Evolutionary conservation across 1,140 invertebrate species (phyloP).

Genomic region (Dolichoris vasculosae): DNA sequence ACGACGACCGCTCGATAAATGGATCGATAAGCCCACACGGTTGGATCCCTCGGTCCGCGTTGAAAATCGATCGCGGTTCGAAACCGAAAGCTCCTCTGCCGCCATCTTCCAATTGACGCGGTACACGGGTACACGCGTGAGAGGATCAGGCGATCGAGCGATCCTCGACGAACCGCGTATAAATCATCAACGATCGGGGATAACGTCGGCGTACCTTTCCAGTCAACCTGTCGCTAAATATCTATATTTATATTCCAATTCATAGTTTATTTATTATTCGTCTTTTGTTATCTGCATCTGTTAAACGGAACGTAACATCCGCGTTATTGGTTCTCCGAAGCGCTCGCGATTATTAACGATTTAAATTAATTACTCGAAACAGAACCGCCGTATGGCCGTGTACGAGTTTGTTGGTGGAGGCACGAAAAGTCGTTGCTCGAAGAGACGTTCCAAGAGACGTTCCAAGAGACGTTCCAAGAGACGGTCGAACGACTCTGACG

Average conservation of each 20-base stretch:
- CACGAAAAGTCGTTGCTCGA: constrained; percentile 23
- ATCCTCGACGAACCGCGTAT: too few relatives aligned
- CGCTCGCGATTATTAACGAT: not conserved
- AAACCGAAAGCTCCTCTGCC: not conserved
- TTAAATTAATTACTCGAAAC: constrained; percentile 2
- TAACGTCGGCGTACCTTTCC: too few relatives aligned
- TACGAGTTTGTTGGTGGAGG: not conserved
- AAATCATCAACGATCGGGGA: too few relatives aligned
- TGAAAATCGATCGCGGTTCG: not conserved
- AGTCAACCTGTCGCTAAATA: not conserved
- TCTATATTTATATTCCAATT: not conserved
- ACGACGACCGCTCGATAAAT: not conserved
- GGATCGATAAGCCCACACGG: not conserved
- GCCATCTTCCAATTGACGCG: not conserved
- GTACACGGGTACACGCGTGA: not conserved
- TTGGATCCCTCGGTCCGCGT: too few relatives aligned
- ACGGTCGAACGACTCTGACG: constrained; percentile 10
- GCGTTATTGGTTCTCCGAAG: not conserved
- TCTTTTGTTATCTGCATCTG: not conserved
- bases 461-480: constrained; percentile 9
- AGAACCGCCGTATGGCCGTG: not conserved
- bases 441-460: too few relatives aligned
- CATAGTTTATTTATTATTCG: constrained; percentile 6
- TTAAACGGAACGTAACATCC: not conserved
- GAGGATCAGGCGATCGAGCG: too few relatives aligned